Base-by-base conservation (phyloP, 2,888 invertebrate genomes). In the Agonopterix heracliana region DNA sequence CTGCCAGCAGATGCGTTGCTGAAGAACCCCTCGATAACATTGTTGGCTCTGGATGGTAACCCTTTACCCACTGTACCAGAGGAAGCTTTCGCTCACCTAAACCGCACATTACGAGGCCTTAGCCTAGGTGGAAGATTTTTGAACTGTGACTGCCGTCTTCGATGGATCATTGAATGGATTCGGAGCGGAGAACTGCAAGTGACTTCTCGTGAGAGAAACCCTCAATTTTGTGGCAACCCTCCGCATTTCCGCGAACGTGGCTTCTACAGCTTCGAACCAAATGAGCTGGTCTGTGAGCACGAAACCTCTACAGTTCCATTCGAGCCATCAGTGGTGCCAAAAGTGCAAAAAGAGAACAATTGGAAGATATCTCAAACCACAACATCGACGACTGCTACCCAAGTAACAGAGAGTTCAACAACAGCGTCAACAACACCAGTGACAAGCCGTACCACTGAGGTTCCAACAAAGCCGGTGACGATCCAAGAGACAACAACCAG, bases 111-210 rank as follows among this genome's bases (percentile, higher is more conserved):
- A 34, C 90, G 96, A 35, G 97, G 97, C 0, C 85, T 97, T 9
- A 96, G 96, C 64, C 84, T 97, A 9, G 97, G 97, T 8, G 97
- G 97, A 3, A 90, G 96, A 54, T 96, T 96, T 73, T 86, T 97
- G 34, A 94, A 94, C 60, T 97, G 97, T 70, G 97, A 97, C 72
- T 97, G 97, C 75, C 92, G 93, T 51, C 79, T 97, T 45, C 91
- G 93, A 8, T 97, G 97, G 97, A 94, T 97, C 52, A 93, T 95
- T 53, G 93, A 96, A 70, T 97, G 97, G 97, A 96, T 97, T 61
- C 91, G 93, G 47, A 93, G 93, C 56, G 93, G 93, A 10, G 96
- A 97, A 73, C 89, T 97, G 41, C 97, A 97, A 90, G 96, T 97
- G 13, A 97, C 97, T 9, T 96, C 96, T 56, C 91, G 97, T 42